Conservation (phyloP, 2,113 vertebrate species). For the Tachycineta bicolor region DNA sequence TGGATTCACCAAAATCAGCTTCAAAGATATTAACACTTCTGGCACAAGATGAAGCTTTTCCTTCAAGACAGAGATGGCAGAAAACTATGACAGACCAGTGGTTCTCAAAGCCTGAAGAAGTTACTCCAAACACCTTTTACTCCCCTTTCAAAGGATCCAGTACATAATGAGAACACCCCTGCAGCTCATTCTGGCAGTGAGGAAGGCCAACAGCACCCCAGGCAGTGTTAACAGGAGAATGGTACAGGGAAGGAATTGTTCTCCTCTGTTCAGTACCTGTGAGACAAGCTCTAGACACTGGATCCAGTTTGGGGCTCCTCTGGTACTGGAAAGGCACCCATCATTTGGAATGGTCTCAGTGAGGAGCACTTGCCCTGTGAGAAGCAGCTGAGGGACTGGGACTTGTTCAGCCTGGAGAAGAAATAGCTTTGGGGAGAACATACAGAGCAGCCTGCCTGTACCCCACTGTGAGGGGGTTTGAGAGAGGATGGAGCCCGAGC, state of each 20-base stretch:
- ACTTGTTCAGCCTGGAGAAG: not conserved
- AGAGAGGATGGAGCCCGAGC: not conserved
- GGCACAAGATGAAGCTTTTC: not conserved
- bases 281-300: not conserved
- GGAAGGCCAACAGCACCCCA: not conserved
- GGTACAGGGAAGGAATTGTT: not conserved
- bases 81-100: not conserved
- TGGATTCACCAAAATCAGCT: not conserved
- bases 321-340: not conserved
- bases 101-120: not conserved
- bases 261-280: not conserved
- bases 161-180: not conserved
- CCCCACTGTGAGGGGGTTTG: fast-evolving
- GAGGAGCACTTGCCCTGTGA: not conserved
- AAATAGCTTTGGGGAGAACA: not conserved
- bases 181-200: not conserved
- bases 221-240: not conserved
- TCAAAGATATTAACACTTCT: not conserved
- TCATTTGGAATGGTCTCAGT: not conserved
- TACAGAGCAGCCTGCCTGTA: not conserved
- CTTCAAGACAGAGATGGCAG: not conserved
- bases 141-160: not conserved
- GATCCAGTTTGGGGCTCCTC: not conserved
- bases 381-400: not conserved
- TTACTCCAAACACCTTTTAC: not conserved